Evolutionary conservation across 2,113 vertebrate genomes (phyloP).

Genomic region (Petrocephalus zakoni): DNA sequence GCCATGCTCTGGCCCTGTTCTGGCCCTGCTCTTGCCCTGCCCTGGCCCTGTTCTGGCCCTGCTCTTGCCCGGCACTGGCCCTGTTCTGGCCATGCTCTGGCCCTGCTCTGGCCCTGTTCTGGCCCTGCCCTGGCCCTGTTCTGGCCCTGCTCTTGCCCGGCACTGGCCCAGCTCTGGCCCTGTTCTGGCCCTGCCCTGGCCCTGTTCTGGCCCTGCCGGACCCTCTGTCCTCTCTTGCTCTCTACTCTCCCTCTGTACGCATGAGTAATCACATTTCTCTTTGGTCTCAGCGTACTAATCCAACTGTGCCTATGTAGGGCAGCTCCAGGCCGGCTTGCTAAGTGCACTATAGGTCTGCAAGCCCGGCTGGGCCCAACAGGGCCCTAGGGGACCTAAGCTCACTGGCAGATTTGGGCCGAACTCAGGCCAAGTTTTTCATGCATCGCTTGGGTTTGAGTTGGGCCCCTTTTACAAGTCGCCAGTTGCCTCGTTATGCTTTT

Average conservation of each 20-base stretch:
- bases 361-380: neutral
- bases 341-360: neutral
- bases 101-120: neutral
- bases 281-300: neutral
- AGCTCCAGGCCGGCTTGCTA: neutral
- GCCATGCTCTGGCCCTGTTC: neutral
- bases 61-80: neutral
- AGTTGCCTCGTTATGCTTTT: neutral
- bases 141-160: too few species aligned
- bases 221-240: neutral
- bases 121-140: neutral
- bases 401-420: neutral
- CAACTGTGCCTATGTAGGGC: neutral
- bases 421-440: neutral
- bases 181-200: neutral
- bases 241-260: neutral
- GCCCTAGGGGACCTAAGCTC: neutral
- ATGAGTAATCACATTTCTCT: slow-evolving; percentile 1
- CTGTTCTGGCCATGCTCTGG: neutral
- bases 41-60: neutral
- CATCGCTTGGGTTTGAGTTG: neutral
- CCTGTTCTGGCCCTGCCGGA: neutral
- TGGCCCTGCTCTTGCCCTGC: too few species aligned
- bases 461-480: neutral
- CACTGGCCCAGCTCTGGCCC: neutral